Conservation (phyloP, 53 echinoderm and acorn worm species). For the Patiria pectinifera region DNA sequence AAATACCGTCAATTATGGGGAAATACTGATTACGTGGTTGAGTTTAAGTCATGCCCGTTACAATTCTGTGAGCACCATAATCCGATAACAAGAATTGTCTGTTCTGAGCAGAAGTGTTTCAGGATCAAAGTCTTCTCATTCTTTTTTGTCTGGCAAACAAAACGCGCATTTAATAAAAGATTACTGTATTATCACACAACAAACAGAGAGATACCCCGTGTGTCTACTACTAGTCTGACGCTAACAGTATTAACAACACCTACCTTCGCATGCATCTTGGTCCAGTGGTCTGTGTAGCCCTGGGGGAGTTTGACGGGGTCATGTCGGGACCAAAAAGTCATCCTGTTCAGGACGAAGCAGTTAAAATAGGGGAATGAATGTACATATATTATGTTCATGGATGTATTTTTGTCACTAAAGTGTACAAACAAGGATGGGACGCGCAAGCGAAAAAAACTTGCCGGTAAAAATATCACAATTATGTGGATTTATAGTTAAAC, state of each 20-base stretch:
- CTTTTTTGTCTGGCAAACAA: background rate
- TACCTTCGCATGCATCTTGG: conserved; percentile 95
- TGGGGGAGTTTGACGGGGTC: conserved; percentile 90
- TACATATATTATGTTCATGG: background rate
- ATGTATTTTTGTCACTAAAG: too few species aligned
- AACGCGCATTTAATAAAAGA: background rate
- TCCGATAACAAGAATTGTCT: too few species aligned
- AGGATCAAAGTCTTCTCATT: conserved; percentile 4
- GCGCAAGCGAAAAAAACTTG: too few species aligned
- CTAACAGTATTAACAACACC: too few species aligned
- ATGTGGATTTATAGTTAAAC: too few species aligned
- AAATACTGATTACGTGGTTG: too few species aligned
- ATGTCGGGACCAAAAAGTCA: conserved; percentile 95
- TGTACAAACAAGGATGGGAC: too few species aligned
- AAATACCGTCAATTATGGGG: too few species aligned
- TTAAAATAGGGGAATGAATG: background rate
- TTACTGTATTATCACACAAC: too few species aligned
- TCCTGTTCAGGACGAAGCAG: conserved; percentile 50
- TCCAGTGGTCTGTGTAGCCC: conserved; percentile 94
- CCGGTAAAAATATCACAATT: too few species aligned
- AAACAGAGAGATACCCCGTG: background rate
- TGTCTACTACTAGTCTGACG: background rate
- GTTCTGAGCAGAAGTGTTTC: background rate
- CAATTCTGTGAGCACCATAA: too few species aligned
- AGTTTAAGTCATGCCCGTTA: too few species aligned